Conservation (phyloP, 2,888 invertebrate species). For the Aphodius sticticus region DNA sequence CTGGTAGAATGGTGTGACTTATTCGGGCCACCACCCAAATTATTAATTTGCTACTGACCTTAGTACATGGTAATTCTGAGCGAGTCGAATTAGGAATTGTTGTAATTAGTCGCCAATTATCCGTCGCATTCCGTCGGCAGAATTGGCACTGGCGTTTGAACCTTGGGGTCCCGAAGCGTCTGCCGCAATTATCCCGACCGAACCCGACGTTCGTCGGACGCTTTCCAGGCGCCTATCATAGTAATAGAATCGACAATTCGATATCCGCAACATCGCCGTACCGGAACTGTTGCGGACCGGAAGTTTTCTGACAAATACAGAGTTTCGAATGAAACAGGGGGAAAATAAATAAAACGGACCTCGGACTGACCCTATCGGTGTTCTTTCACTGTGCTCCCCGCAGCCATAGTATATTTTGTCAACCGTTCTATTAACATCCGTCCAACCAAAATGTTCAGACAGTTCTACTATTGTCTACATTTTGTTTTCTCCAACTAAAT, state of each 20-base stretch:
- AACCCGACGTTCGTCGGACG: constrained; percentile 37
- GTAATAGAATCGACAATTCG: constrained; percentile 47
- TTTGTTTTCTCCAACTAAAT: background rate
- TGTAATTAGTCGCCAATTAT: constrained; percentile 38
- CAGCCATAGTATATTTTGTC: background rate
- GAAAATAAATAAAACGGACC: constrained; percentile 34
- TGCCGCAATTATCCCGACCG: constrained; percentile 44
- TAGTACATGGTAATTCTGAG: constrained; percentile 20
- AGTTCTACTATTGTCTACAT: background rate
- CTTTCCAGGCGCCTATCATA: constrained; percentile 41
- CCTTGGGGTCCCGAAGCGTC: constrained; percentile 34
- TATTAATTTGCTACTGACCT: background rate
- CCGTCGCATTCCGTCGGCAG: constrained; percentile 29
- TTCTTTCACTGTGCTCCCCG: background rate
- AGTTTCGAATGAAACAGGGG: constrained; percentile 31
- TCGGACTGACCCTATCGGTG: constrained; percentile 22
- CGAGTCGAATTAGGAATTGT: constrained; percentile 32
- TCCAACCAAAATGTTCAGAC: background rate
- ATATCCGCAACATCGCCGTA: constrained; percentile 43
- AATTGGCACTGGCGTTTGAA: constrained; percentile 36
- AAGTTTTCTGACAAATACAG: constrained; percentile 39
- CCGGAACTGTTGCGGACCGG: constrained; percentile 39
- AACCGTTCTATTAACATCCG: background rate
- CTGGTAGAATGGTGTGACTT: background rate
- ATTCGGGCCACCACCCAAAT: background rate